phyloP scores from a whole-genome alignment of 1,140 invertebrate species.

The Psilanteris sp. region DNA sequence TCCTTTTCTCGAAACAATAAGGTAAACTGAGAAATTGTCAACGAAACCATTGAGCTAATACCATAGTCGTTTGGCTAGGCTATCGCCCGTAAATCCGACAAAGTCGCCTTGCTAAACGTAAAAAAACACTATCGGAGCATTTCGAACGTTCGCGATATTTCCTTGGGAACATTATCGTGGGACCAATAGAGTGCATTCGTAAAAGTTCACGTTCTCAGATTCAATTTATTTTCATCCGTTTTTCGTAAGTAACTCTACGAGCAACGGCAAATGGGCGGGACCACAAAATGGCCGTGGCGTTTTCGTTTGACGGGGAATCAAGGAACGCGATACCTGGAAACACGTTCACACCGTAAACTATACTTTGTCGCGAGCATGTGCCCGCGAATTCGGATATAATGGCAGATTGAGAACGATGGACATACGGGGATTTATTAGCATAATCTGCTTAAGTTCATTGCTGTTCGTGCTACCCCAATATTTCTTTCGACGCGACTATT shows the following conservation, averaged over 20 bases:
- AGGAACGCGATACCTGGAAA: conserved; percentile 36
- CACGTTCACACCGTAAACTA: conserved; percentile 59
- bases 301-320: conserved; percentile 23
- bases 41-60: conserved; percentile 5
- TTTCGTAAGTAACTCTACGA: conserved; percentile 50
- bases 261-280: conserved; percentile 51
- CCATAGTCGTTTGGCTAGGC: conserved; percentile 16
- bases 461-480: conserved; percentile 33
- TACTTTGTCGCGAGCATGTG: conserved; percentile 61
- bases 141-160: conserved; percentile 46
- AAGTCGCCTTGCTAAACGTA: conserved; percentile 25
- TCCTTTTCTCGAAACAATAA: too few species aligned
- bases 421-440: conserved; percentile 65
- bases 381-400: conserved; percentile 60
- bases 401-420: conserved; percentile 61
- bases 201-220: conserved; percentile 54
- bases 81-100: conserved; percentile 15
- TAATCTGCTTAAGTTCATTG: conserved; percentile 65
- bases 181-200: conserved; percentile 35
- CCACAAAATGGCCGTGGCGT: conserved; percentile 40
- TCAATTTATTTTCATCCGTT: conserved; percentile 64
- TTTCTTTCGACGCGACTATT: conserved; percentile 44
- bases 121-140: conserved; percentile 31
- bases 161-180: conserved; percentile 29
- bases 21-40: too few species aligned